Percentiles rank a stretch among this genome's conserved stretches.
These are phyloP conservation scores for Melanostoma scalare DNA, from an alignment of 2,888 invertebrate genomes.

Conservation along the genomic window DNA sequence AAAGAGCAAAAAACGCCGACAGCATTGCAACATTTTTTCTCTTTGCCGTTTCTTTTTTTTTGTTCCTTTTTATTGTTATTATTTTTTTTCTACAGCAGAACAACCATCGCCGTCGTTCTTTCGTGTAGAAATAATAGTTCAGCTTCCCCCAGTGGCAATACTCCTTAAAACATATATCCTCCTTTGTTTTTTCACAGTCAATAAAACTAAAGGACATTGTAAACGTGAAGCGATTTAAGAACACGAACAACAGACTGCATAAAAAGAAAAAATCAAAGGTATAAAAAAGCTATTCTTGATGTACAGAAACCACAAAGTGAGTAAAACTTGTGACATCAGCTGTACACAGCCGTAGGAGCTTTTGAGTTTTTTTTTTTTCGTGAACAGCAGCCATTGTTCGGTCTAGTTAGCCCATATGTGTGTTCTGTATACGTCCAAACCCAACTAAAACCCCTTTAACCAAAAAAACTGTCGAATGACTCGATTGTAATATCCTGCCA, in stretches of 20 bases:
- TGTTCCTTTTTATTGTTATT: neutral
- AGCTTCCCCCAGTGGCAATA: constrained; percentile 55
- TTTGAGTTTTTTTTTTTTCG: constrained; percentile 31
- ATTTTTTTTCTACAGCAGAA: constrained; percentile 12
- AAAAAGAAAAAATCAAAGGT: neutral
- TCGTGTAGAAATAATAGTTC: constrained; percentile 62
- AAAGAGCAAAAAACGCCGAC: constrained; percentile 41
- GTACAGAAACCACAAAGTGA: constrained; percentile 41
- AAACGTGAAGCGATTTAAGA: constrained; percentile 67
- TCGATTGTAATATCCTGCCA: constrained; percentile 57
- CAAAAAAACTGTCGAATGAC: constrained; percentile 60
- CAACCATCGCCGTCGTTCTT: constrained; percentile 27
- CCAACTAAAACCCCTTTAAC: constrained; percentile 45
- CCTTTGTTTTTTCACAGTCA: constrained; percentile 72
- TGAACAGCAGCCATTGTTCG: constrained; percentile 7
- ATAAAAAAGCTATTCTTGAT: constrained; percentile 16
- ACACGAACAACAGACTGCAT: constrained; percentile 17
- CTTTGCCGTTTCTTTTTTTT: constrained; percentile 5
- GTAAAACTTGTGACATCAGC: constrained; percentile 40
- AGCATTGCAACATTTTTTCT: constrained; percentile 45
- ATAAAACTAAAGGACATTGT: constrained; percentile 72
- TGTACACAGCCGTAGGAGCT: constrained; percentile 54
- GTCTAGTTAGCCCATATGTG: constrained; percentile 29
- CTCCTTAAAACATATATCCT: constrained; percentile 65
- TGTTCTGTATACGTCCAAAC: constrained; percentile 21